Base-by-base conservation (phyloP, 2,888 invertebrate species). In the Agonopterix alstromeriana region DNA sequence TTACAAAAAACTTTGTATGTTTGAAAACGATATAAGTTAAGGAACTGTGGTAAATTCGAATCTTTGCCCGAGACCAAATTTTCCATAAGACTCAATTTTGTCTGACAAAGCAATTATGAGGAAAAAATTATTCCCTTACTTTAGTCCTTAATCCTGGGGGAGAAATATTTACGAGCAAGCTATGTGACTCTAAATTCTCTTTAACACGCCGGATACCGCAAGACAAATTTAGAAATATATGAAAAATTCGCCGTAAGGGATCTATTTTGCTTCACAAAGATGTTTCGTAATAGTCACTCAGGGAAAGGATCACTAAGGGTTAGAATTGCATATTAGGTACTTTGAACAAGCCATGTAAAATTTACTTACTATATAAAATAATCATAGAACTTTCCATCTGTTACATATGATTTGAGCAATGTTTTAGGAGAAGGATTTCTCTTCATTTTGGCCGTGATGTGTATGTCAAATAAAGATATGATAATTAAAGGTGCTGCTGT, bases 71-170 rank as follows among this genome's bases (percentile, higher is more conserved):
- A 61, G 56, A 60, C 54, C 54, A 59, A 52, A 46, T 54, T 54
- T 58, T 57, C 27, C 52, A 53, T 57, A 55, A 53, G 46, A 48
- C 42, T 43, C 54, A 49, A 55, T 48, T 45, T 56, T 58, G 58
- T 60, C 54, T 48, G 43, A 55, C 56, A 61, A 60, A 60, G 61
- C 66, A 67, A 67, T 67, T 67, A 63, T 57, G 58, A 58, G 56
- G 58, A 56, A 58, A 60, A 67, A 63, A 61, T 63, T 62, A 63
- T 60, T 56, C 55, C 55, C 47, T 48, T 55, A 51, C 55, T 64
- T 67, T 66, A 63, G 56, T 65, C 63, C 61, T 55, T 64, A 67
- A 69, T 65, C 62, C 64, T 55, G 43, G 35, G 46, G 53, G 61
- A 63, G 60, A 43, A 49, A 52, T 61, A 68, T 66, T 68, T 70